Percentiles rank a stretch among this genome's conserved stretches.
Conservation (phyloP, 2,113 vertebrate genomes). For the Hiodon tergisus region DNA sequence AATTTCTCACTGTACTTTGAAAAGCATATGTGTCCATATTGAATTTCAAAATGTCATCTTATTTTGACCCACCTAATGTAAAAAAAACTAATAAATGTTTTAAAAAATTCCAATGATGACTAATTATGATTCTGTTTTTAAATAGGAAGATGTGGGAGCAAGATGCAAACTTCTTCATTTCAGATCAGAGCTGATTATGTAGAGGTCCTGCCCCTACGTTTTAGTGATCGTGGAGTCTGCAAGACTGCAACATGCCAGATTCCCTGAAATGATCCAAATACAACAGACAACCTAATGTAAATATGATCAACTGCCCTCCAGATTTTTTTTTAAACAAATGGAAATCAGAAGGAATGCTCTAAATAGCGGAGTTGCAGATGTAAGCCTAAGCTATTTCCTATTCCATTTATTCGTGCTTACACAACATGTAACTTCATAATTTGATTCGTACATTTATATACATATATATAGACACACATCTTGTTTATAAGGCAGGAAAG, state of each 20-base stretch:
- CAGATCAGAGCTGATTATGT: no score
- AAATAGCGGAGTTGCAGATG: conserved; percentile 45
- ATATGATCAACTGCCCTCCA: no score
- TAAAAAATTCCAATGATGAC: neutral
- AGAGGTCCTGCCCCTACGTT: no score
- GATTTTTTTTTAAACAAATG: conserved; percentile 28
- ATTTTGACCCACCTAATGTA: no score
- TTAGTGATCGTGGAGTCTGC: no score
- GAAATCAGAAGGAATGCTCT: conserved; percentile 50
- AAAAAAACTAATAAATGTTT: no score
- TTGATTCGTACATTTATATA: neutral
- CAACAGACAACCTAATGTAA: no score
- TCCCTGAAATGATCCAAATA: no score
- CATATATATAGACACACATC: neutral
- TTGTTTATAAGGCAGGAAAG: neutral
- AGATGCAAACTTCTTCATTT: no score
- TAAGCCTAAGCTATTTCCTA: neutral
- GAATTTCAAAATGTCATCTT: neutral
- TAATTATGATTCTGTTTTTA: neutral
- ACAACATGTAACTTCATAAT: neutral
- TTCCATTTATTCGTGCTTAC: neutral
- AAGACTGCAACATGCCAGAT: no score
- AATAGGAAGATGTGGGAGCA: neutral
- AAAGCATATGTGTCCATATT: conserved; percentile 1
- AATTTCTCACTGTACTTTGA: neutral